Base-by-base conservation (phyloP, 1,140 invertebrate genomes). In the Nixonia krombeini region DNA sequence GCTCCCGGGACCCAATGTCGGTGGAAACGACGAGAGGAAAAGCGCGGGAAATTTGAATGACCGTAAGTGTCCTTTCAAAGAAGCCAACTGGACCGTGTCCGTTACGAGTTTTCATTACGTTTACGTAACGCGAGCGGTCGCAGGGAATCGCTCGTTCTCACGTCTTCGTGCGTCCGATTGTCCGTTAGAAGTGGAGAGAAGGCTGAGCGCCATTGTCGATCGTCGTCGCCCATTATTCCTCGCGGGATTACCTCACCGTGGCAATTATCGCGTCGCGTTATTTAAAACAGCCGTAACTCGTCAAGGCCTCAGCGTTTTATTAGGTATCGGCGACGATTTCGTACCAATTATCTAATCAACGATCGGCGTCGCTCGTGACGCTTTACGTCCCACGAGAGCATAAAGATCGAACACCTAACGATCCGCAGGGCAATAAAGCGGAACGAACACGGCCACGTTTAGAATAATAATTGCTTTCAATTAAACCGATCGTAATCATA, bases 1-100 rank as follows among this genome's bases (percentile, higher is more conserved):
- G n/a, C n/a, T 35, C 52, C 58, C 55, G 53, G 49, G 63, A 56
- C 49, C 15, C 29, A 21, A 51, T 33, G 38, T 62, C 47, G 56
- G 65, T 56, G 35, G 52, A 40, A 23, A 49, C 10, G 51, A 55
- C 25, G 16, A 45, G 21, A 6, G 6, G 21, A 21, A 21, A 21
- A 21, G 21, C 21, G 21, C n/a, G n/a, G n/a, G n/a, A n/a, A n/a
- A n/a, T n/a, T n/a, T n/a, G n/a, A n/a, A n/a, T n/a, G n/a, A n/a
- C n/a, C n/a, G n/a, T n/a, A n/a, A n/a, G n/a, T n/a, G n/a, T n/a
- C n/a, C 6, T 21, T 21, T 21, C 6, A 21, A 21, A 21, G 21
- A 21, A 21, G n/a, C n/a, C n/a, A n/a, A n/a, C n/a, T n/a, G n/a
- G n/a, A n/a, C n/a, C n/a, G n/a, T n/a, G n/a, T n/a, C n/a, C n/a